phyloP scores from a whole-genome alignment of 2,888 invertebrate species.

The Zaprionus obscuricornis region DNA sequence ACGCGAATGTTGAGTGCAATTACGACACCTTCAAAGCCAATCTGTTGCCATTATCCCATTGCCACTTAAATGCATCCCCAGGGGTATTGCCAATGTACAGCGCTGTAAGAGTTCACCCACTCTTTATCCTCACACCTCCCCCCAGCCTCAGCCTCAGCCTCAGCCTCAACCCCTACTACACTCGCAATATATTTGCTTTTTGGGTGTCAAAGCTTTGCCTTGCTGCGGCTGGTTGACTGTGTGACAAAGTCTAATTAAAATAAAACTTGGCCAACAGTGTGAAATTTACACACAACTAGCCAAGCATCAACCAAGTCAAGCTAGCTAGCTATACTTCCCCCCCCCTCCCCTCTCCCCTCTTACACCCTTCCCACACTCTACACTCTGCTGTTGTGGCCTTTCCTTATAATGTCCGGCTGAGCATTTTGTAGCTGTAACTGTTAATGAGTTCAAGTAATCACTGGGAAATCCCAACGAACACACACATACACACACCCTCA shows the following conservation, averaged over 20 bases:
- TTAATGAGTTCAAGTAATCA: slow-evolving; percentile 61
- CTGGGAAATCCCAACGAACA: slow-evolving; percentile 34
- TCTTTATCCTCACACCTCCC: too few relatives aligned
- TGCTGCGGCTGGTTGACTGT: slow-evolving; percentile 11
- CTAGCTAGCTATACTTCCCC: not conserved
- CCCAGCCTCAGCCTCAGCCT: not conserved
- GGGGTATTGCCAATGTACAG: too few relatives aligned
- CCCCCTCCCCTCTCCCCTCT: not conserved
- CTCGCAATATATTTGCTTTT: not conserved
- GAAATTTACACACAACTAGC: slow-evolving; percentile 61
- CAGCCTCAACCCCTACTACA: too few relatives aligned
- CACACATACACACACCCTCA: not conserved
- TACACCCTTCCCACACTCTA: not conserved
- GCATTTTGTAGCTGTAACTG: slow-evolving; percentile 50
- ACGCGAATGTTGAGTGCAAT: slow-evolving; percentile 75
- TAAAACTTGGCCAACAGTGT: slow-evolving; percentile 62
- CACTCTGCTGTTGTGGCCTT: not conserved
- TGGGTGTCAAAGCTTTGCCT: slow-evolving; percentile 4
- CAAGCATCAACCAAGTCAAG: slow-evolving; percentile 34
- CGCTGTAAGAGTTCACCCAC: too few relatives aligned
- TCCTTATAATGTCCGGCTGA: slow-evolving; percentile 48
- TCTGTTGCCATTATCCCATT: slow-evolving; percentile 16
- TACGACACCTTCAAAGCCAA: slow-evolving; percentile 77
- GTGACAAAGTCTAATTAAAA: slow-evolving; percentile 64
- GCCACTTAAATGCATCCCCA: slow-evolving; percentile 68